Conservation (phyloP, 2,113 vertebrate species). For the Mungos mungo region DNA sequence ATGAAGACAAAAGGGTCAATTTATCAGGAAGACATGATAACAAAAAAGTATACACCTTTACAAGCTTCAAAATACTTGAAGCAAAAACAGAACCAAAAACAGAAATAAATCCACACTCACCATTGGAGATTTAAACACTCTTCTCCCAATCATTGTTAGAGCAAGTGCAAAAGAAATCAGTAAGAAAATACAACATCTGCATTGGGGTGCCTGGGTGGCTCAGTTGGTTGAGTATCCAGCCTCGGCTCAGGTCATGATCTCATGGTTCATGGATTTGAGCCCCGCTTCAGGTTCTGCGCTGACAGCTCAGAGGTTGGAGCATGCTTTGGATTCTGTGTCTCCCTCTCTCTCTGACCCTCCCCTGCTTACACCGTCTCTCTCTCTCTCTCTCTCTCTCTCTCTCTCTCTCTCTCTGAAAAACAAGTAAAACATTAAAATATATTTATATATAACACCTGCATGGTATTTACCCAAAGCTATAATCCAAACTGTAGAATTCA, state of each 20-base stretch:
- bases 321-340: no score
- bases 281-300: no score
- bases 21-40: neutral
- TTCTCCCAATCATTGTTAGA: neutral
- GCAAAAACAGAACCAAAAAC: neutral
- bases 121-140: neutral
- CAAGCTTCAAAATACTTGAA: neutral
- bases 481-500: neutral
- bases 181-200: neutral
- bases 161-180: neutral
- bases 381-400: no score
- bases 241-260: no score
- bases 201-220: no score
- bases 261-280: no score
- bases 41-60: neutral
- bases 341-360: no score
- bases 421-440: no score
- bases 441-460: neutral
- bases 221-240: no score
- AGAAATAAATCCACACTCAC: neutral
- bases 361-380: no score
- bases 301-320: no score
- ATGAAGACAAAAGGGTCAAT: neutral
- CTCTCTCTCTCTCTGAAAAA: no score
- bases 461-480: neutral